Conservation (phyloP, 1,140 invertebrate species). For the Zaprionus taronus region DNA sequence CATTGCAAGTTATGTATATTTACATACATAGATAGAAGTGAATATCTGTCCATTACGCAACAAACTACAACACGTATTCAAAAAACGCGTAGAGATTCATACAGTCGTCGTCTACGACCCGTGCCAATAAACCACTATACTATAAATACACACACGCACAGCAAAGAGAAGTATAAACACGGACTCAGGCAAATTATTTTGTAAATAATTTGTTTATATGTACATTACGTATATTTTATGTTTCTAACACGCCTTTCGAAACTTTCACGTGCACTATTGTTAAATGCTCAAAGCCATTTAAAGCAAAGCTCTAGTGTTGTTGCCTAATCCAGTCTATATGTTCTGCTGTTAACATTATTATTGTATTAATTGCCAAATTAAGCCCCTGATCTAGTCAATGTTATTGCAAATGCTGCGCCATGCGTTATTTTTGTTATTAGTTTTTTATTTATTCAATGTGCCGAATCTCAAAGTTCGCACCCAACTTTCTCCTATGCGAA, state of each 20-base stretch:
- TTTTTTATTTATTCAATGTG: constrained; percentile 73
- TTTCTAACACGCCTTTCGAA: constrained; percentile 24
- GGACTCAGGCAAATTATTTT: constrained; percentile 11
- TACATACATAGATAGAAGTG: constrained; percentile 16
- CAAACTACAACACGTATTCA: constrained; percentile 11
- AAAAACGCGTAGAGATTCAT: constrained; percentile 29
- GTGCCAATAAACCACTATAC: constrained; percentile 65
- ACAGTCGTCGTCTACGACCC: constrained; percentile 50
- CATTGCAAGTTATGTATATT: constrained; percentile 28
- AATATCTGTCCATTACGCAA: constrained; percentile 13
- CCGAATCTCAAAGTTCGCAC: constrained; percentile 77
- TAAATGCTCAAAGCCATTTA: constrained; percentile 45
- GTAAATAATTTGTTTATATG: constrained; percentile 20
- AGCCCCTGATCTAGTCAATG: constrained; percentile 72
- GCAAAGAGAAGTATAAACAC: constrained; percentile 5
- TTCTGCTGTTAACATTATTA: constrained; percentile 17
- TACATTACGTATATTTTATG: background rate
- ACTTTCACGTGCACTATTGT: constrained; percentile 36
- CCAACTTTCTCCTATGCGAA: constrained; percentile 70
- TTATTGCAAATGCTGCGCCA: constrained; percentile 64
- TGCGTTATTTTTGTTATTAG: constrained; percentile 76
- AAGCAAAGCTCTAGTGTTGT: constrained; percentile 39
- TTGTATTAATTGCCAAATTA: constrained; percentile 59
- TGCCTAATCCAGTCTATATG: constrained; percentile 5
- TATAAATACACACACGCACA: constrained; percentile 31